Conservation (phyloP, 2,113 vertebrate genomes). For the Pleuronectes platessa region DNA sequence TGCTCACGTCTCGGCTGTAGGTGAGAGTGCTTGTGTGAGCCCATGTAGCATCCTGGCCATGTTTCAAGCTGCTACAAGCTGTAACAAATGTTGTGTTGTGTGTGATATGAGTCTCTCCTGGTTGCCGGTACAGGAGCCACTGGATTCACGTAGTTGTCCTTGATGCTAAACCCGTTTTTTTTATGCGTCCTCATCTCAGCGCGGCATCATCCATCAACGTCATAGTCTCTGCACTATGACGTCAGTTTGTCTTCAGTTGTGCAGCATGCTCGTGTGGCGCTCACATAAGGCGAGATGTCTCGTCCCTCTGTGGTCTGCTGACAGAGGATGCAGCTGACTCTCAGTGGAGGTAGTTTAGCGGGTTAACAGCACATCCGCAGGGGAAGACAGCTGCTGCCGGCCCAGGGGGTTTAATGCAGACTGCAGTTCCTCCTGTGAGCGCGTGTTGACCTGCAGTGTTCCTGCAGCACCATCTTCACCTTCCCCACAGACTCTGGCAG, state of each 20-base stretch:
- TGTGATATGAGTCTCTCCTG: constrained; percentile 19
- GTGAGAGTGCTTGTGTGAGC: constrained; percentile 42
- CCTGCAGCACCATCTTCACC: constrained; percentile 67
- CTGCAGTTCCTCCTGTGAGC: constrained; percentile 55
- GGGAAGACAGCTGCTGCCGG: constrained; percentile 58
- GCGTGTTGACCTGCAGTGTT: constrained; percentile 68
- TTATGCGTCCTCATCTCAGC: constrained; percentile 43
- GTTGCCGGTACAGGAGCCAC: constrained; percentile 15
- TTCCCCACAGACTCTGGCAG: constrained; percentile 29
- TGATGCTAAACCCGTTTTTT: constrained; percentile 31
- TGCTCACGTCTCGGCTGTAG: constrained; percentile 39
- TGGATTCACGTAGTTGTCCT: constrained; percentile 10
- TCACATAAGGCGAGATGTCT: not conserved
- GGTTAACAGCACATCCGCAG: constrained; percentile 64
- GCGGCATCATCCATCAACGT: constrained; percentile 57
- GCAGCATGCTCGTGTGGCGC: not conserved
- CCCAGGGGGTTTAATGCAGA: constrained; percentile 68
- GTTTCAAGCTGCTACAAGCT: constrained; percentile 33
- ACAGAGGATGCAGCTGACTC: constrained; percentile 13
- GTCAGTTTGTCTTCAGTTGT: constrained; percentile 35
- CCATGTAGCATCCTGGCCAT: constrained; percentile 16
- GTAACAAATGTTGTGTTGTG: not conserved
- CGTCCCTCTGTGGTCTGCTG: constrained; percentile 41
- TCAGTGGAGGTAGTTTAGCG: constrained; percentile 21
- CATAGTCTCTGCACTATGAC: constrained; percentile 59